Evolutionary conservation across 2,113 vertebrate genomes (phyloP), one percentile per base, ranked within the genome.

Genomic region (Bufo bufo): DNA sequence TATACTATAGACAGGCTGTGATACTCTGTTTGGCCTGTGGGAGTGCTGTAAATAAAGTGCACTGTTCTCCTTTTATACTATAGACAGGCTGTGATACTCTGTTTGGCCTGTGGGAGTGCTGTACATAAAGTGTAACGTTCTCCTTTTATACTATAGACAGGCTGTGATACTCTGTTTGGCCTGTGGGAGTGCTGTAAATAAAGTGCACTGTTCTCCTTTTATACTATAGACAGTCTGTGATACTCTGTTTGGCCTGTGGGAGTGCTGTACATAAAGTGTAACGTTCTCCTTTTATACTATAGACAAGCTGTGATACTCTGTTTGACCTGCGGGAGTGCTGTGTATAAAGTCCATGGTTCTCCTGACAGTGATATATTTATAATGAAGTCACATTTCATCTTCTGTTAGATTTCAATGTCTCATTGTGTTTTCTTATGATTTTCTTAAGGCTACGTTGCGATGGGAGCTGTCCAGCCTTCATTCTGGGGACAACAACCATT

Each of bases 401-500:
- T 50, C 14, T 43, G 7, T 58, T 12, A 6, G 14, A 3, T 13
- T 50, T 82, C 80, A 49, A 47, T 82, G 59, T 69, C 61, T 69
- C 61, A 83, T 83, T 65, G 47, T 20, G 43, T 85, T 82, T 59
- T 19, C 19, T 80, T 91, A 59, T 90, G 0, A 88, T 91, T 91
- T 79, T 78, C 71, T 77, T 8, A 77, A 99, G 98, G 98, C 97
- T 99, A 99, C 90, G 97, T 99, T 94, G 98, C 98, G 49, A 99
- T 99, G 98, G 98, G 98, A 93, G 97, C 98, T 72, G 97, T 99
- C 83, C 96, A 98, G 89, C 97, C 98, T 16, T 97, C 96, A 0
- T 98, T 99, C 92, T 99, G 98, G 98, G 97, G 97, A 91, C 98
- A 99, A 95, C 98, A 98, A 94, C 95, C 97, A 17, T 97, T 98